Conservation (phyloP, 2,888 invertebrate genomes). For the Nudaria mundana region DNA sequence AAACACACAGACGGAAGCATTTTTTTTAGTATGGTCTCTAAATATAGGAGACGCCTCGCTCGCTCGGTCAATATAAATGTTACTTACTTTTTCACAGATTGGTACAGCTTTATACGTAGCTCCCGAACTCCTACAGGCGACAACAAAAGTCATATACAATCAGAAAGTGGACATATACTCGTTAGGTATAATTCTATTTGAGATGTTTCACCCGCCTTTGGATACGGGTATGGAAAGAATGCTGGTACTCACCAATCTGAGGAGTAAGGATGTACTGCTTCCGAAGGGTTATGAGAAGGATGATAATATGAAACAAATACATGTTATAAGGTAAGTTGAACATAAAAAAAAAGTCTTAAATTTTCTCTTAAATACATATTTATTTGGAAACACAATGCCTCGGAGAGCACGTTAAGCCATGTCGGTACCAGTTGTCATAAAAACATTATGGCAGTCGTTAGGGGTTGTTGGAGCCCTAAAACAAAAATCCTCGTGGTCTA, state of each 20-base stretch:
- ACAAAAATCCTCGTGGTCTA: too few relatives aligned
- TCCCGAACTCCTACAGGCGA: slow-evolving; percentile 90
- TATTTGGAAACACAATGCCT: too few relatives aligned
- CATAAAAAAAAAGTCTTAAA: too few relatives aligned
- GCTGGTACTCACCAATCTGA: slow-evolving; percentile 86
- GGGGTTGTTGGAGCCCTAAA: too few relatives aligned
- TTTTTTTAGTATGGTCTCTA: background rate
- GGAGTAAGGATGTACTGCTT: slow-evolving; percentile 85
- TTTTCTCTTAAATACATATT: too few relatives aligned
- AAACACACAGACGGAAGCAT: too few relatives aligned
- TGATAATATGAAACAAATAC: slow-evolving; percentile 80
- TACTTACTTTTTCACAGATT: slow-evolving; percentile 77
- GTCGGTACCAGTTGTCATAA: too few relatives aligned
- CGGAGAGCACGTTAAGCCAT: too few relatives aligned
- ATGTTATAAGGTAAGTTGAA: slow-evolving; percentile 84
- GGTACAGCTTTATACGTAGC: slow-evolving; percentile 98
- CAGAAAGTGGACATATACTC: slow-evolving; percentile 95
- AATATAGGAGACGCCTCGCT: background rate
- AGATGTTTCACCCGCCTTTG: slow-evolving; percentile 95
- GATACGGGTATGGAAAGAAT: slow-evolving; percentile 95
- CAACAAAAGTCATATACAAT: slow-evolving; percentile 88
- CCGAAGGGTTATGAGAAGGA: slow-evolving; percentile 84
- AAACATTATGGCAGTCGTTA: too few relatives aligned
- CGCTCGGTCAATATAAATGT: background rate
- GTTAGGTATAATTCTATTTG: slow-evolving; percentile 95